These are phyloP conservation scores for Phortica magna DNA, from an alignment of 2,888 invertebrate species.

Conservation along the genomic window DNA sequence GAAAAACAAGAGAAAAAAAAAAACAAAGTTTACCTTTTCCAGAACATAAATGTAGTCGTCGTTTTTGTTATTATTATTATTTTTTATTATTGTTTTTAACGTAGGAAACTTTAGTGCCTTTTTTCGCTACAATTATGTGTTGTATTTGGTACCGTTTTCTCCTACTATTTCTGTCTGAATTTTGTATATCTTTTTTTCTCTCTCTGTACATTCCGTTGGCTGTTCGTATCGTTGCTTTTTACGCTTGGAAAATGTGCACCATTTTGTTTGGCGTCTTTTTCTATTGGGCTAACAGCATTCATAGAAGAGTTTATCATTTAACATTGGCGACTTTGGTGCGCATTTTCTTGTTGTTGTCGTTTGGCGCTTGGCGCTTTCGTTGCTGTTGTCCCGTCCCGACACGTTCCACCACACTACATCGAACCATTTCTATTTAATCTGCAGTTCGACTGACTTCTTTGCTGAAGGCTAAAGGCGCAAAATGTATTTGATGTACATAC, in stretches of 20 bases:
- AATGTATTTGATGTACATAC: background rate
- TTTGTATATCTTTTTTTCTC: background rate
- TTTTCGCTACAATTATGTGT: background rate
- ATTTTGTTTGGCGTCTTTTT: constrained; percentile 71
- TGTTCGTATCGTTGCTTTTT: background rate
- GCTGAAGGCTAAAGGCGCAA: background rate
- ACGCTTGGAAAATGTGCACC: constrained; percentile 49
- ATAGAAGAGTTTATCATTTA: constrained; percentile 22
- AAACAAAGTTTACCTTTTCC: background rate
- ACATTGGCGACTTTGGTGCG: constrained; percentile 6
- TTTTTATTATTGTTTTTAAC: no score
- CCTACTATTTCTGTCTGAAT: constrained; percentile 43
- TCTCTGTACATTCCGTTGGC: background rate
- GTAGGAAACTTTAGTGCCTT: background rate
- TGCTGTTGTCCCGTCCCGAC: constrained; percentile 1
- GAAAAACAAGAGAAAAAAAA: background rate
- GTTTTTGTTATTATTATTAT: no score
- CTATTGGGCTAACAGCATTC: constrained; percentile 66
- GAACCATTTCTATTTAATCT: background rate
- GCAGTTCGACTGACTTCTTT: background rate
- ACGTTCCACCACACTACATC: background rate
- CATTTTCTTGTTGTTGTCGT: constrained; percentile 2
- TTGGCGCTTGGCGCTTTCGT: no score
- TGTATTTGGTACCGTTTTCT: constrained; percentile 32
- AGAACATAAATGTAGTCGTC: no score